Base-by-base conservation (phyloP, 2,113 vertebrate species). In the Mormyrus iriodes region DNA sequence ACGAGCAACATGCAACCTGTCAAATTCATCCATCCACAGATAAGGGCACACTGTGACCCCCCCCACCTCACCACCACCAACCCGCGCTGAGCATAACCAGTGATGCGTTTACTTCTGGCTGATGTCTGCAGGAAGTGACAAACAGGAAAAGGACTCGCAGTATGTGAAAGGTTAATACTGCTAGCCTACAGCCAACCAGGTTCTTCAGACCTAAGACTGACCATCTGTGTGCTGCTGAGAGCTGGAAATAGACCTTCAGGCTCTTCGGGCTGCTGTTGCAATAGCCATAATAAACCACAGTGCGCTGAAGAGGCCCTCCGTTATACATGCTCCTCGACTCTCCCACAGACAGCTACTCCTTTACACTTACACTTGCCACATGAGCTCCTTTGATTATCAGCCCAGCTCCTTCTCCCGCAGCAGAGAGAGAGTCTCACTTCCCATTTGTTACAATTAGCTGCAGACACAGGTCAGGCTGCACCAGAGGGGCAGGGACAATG, bases 201-300 rank as follows among this genome's bases (percentile, higher is more conserved):
- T 6, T 51, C 46, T 17, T 84, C 44, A 49, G n/a, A 88, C 39
- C 61, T 51, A 3, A 27, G 27, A 49, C 58, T 73, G 44, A 46
- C 55, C 53, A 88, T 88, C 53, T 88, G 86, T 58, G 39, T 65
- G n/a, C 86, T 49, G 24, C 87, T 73, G 61, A 73, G 53, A 49
- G 61, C 21, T 39, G 42, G 39, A 31, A 88, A 73, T 31, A 73
- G 58, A 88, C 49, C 65, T 88, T 49, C 10, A 19, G n/a, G 61
- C 55, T 35, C 58, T 73, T 35, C 27, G 24, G 15, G 87, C 87
- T 49, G 87, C 87, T 53, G 85, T 35, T 86, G n/a, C 85, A 35
- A 31, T 31, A 52, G 51, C 85, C 5, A 17, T 6, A 35, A 86
- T 53, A 9, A 35, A 39, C 21, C 35, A 83, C 5, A 83, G 39